Evolutionary conservation across 2,113 vertebrate species (phyloP).

Genomic region (Vulpes vulpes): DNA sequence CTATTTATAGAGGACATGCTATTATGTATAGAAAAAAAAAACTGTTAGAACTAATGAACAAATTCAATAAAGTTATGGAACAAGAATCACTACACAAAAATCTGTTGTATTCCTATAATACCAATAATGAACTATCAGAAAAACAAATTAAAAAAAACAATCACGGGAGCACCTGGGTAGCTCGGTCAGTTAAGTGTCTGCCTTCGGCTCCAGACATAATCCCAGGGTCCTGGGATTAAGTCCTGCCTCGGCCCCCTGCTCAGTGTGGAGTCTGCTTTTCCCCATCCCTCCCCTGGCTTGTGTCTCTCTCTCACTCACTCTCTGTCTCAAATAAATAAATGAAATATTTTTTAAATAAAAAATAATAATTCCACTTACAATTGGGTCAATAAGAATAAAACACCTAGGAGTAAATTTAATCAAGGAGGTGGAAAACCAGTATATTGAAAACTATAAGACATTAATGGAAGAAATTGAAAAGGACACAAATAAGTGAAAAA

Average conservation of each 20-base stretch:
- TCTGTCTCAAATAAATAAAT: too few species aligned
- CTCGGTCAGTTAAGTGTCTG: too few species aligned
- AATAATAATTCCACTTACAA: background rate
- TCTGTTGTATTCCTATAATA: background rate
- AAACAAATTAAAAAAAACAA: background rate
- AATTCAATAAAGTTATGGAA: background rate
- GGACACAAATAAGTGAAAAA: background rate
- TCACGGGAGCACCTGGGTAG: too few species aligned
- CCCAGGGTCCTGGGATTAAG: too few species aligned
- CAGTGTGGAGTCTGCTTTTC: too few species aligned
- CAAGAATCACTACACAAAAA: background rate
- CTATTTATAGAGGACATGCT: background rate
- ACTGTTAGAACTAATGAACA: background rate
- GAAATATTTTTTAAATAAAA: too few species aligned
- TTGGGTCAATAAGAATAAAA: background rate
- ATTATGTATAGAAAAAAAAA: background rate
- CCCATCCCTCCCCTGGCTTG: too few species aligned
- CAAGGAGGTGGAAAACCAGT: background rate
- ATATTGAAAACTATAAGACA: background rate
- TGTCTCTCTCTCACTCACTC: too few species aligned
- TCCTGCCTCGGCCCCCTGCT: too few species aligned
- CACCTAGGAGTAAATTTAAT: background rate
- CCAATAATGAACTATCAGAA: background rate
- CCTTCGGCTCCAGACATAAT: too few species aligned
- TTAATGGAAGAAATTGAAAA: background rate